phyloP scores from a whole-genome alignment of 2,888 invertebrate species.

The Brachypterus glaber region DNA sequence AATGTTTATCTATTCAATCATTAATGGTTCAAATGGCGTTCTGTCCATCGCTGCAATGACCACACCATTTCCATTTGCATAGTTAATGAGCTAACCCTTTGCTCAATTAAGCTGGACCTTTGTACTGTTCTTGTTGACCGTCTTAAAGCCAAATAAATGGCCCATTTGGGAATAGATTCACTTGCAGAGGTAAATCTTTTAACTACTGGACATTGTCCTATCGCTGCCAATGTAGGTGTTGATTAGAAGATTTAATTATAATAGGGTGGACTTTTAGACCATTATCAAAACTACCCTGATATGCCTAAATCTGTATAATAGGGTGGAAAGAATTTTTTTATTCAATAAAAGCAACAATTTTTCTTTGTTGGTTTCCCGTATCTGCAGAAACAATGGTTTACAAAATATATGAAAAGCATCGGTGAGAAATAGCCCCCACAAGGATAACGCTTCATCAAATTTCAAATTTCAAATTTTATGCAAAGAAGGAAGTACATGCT shows the following conservation, averaged over 20 bases:
- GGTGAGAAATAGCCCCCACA: no score
- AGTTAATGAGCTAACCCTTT: conserved; percentile 36
- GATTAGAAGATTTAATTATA: conserved; percentile 41
- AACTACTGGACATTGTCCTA: conserved; percentile 30
- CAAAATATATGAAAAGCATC: no score
- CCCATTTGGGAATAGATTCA: conserved; percentile 39
- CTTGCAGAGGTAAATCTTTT: conserved; percentile 25
- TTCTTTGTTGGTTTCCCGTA: no score
- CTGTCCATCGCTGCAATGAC: conserved; percentile 33
- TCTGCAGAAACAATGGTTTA: no score
- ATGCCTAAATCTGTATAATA: no score
- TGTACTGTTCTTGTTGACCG: conserved; percentile 33
- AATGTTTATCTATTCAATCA: conserved; percentile 26
- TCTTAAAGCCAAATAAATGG: conserved; percentile 42
- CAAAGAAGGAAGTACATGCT: no score
- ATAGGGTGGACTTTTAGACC: conserved; percentile 27
- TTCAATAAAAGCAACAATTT: no score
- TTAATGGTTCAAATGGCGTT: no score
- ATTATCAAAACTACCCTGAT: no score
- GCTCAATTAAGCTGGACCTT: conserved; percentile 37
- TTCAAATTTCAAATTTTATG: no score
- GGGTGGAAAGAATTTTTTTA: no score
- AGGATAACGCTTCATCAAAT: no score
- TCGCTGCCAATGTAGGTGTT: conserved; percentile 39
- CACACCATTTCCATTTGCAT: conserved; percentile 39